Evolutionary conservation across 37 sponge, comb jelly and placozoan species (phyloP).

Genomic region (Halisarca cf. caerulea): DNA sequence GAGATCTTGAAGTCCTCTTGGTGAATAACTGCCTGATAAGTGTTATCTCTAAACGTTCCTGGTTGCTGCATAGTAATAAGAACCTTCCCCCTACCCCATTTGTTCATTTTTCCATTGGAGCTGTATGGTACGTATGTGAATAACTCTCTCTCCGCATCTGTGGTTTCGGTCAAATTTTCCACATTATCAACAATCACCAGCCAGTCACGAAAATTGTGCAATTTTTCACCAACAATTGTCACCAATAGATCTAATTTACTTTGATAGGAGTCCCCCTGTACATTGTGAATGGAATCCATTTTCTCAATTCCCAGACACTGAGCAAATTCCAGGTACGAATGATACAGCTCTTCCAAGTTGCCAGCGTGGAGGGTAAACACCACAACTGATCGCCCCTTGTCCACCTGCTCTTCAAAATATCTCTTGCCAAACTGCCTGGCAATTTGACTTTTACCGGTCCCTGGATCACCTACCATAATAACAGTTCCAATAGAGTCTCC

Average conservation of each 20-base stretch:
- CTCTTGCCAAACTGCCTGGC: constrained; percentile 3
- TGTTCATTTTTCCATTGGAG: not conserved
- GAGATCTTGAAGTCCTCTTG: not conserved
- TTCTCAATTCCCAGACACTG: not conserved
- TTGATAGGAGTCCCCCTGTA: not conserved
- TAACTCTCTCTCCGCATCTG: not conserved
- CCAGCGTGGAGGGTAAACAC: constrained; percentile 25
- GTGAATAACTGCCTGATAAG: not conserved
- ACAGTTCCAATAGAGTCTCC: not conserved
- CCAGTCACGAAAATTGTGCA: not conserved
- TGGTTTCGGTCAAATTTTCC: not conserved
- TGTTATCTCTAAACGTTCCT: not conserved
- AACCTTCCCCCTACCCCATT: not conserved
- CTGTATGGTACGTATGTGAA: not conserved
- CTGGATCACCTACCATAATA: constrained; percentile 4
- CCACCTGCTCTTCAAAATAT: constrained; percentile 1
- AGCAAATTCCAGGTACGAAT: constrained; percentile 12
- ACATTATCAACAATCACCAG: constrained; percentile 19
- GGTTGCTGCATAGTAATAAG: constrained; percentile 6
- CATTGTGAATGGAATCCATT: not conserved
- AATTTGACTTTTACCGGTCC: constrained; percentile 8
- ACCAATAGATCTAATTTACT: not conserved
- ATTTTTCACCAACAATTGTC: not conserved
- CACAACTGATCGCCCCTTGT: not conserved
- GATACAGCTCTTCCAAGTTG: constrained; percentile 19